Evolutionary conservation across 2,113 vertebrate species (phyloP), one percentile per base, ranked within the genome.

Genomic region (Ursus arctos): DNA sequence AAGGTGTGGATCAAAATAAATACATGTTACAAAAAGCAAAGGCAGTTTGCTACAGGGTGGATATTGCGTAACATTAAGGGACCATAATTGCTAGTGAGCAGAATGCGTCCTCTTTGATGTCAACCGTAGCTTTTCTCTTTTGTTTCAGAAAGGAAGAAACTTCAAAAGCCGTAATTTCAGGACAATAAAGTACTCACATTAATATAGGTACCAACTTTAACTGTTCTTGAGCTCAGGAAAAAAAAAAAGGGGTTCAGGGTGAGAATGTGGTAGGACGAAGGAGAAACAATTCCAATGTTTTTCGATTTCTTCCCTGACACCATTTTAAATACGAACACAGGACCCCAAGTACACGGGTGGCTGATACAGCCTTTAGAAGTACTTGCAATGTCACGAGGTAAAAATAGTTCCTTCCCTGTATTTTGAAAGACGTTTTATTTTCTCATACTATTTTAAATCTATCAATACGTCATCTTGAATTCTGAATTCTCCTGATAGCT

Each of bases 151-250:
- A 98, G 98, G 98, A 99, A 98, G 98, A 98, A 98, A 98, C 98
- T 98, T 99, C 98, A 99, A 99, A 99, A 98, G 98, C 97, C 97
- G 47, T 99, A 98, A 99, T 99, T 99, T 99, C 96, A 96, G 98
- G 98, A 99, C 98, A 98, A 98, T 98, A 98, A 99, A 99, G 88
- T 67, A 51, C 94, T 93, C 95, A 96, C 96, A 80, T 95, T 97
- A 98, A 98, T 98, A 97, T 97, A 97, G 93, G 85, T 94, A 97
- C 91, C 97, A 92, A 92, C 96, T 97, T 97, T 24, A 97, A 98
- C 72, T 93, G 69, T 67, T 97, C 67, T 92, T 80, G 88, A 98
- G 98, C 95, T 93, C 36, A 47, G 92, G 2, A 2, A 47, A 94
- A 79, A 67, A 96, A 67, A 43, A 67, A 18, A 2, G 10, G 74